A percentile compares a stretch with the other conserved stretches of the same genome.
phyloP scores from a whole-genome alignment of 1,140 invertebrate species.

The Ephestia elutella region DNA sequence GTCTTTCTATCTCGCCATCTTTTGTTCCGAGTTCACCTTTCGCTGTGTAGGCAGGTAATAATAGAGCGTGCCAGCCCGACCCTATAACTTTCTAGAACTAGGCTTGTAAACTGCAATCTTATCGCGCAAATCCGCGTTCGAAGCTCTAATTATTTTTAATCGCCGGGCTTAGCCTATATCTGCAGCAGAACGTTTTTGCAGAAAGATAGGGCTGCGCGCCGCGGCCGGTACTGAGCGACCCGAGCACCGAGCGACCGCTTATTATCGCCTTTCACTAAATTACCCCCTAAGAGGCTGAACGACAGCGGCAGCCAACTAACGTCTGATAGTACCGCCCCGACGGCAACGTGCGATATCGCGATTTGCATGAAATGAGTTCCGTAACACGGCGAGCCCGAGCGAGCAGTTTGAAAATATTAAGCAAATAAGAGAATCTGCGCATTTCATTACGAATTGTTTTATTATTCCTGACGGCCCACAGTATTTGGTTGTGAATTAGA shows the following conservation, averaged over 20 bases:
- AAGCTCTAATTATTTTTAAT: constrained; percentile 62
- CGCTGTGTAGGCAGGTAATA: constrained; percentile 11
- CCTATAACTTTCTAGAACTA: constrained; percentile 8
- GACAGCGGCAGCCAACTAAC: constrained; percentile 16
- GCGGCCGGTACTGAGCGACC: constrained; percentile 19
- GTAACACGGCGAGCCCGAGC: constrained; percentile 14
- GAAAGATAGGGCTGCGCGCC: constrained; percentile 25
- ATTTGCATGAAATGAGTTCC: constrained; percentile 58
- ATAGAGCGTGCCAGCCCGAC: constrained; percentile 2
- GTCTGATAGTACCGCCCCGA: constrained; percentile 19
- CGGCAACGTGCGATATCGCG: constrained; percentile 29
- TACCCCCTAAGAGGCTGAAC: constrained; percentile 23
- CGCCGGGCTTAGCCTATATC: constrained; percentile 28
- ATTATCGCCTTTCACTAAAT: constrained; percentile 36
- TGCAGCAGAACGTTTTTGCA: constrained; percentile 29
- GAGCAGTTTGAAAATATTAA: constrained; percentile 25
- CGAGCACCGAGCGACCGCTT: constrained; percentile 21
- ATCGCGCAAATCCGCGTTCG: constrained; percentile 35
- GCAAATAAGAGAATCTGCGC: constrained; percentile 26
- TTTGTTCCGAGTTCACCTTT: background rate
- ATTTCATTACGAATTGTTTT: constrained; percentile 33
- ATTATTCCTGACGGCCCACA: constrained; percentile 25
- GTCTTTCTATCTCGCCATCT: background rate
- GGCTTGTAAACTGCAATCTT: constrained; percentile 21
- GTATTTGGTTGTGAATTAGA: background rate